Percentiles rank a stretch among this genome's conserved stretches.
phyloP scores from a whole-genome alignment of 2,888 invertebrate species.

The Ommatoiulus sabulosus region DNA sequence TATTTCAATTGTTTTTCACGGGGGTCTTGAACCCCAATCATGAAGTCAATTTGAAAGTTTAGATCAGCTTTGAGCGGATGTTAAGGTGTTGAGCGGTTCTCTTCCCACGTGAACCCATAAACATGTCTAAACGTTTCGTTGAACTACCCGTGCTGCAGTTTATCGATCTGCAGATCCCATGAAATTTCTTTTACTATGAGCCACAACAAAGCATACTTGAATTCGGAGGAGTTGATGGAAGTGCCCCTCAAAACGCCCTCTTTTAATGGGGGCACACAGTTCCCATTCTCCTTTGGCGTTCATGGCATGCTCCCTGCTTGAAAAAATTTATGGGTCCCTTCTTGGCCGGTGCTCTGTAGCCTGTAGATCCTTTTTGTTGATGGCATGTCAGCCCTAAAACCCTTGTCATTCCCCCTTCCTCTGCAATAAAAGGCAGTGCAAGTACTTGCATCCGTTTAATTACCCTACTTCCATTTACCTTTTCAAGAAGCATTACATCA shows the following conservation, averaged over 20 bases:
- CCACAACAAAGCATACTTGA: conserved; percentile 34
- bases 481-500: not conserved
- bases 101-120: not conserved
- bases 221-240: conserved; percentile 6
- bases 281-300: not conserved
- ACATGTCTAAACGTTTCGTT: not conserved
- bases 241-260: not conserved
- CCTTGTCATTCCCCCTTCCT: not conserved
- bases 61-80: not conserved
- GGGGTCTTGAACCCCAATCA: not conserved
- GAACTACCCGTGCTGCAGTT: conserved; percentile 24
- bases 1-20: not conserved
- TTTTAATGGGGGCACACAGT: not conserved
- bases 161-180: not conserved
- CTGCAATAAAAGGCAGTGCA: not conserved
- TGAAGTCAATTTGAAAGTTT: too few relatives aligned
- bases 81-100: conserved; percentile 8
- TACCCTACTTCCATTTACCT: not conserved
- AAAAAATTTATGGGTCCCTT: not conserved
- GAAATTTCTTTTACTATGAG: not conserved
- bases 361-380: not conserved
- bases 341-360: too few relatives aligned
- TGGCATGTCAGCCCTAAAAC: not conserved
- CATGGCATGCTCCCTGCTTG: not conserved
- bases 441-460: not conserved